Percentiles rank a stretch among this genome's conserved stretches.
These are phyloP conservation scores for Synanthedon vespiformis DNA, from an alignment of 2,888 invertebrate genomes.

Conservation along the genomic window DNA sequence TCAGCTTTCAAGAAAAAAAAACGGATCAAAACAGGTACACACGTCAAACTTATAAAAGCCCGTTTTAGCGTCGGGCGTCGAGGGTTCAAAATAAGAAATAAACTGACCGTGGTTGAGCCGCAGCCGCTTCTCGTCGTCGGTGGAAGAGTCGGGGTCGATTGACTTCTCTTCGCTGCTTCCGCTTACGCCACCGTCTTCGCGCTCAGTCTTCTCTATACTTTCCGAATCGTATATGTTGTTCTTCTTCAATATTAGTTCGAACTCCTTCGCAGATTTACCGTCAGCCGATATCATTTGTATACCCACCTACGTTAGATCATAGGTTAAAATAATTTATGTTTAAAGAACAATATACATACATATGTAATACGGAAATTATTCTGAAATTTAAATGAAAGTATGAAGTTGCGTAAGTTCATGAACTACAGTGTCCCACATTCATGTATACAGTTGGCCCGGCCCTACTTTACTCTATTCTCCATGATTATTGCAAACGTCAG, in stretches of 20 bases:
- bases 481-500: no score
- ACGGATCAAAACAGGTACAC: no score
- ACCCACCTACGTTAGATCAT: conserved; percentile 38
- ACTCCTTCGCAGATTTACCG: conserved; percentile 57
- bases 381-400: no score
- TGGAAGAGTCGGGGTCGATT: conserved; percentile 39
- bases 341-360: no score
- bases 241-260: conserved; percentile 57
- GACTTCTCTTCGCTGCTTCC: conserved; percentile 43
- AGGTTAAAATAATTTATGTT: not conserved
- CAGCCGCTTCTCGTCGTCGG: conserved; percentile 59
- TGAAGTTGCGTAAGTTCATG: no score
- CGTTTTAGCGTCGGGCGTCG: no score
- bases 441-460: no score
- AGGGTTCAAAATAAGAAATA: not conserved
- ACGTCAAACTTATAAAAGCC: no score
- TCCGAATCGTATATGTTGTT: conserved; percentile 54
- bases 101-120: conserved; percentile 51
- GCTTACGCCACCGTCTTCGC: conserved; percentile 30
- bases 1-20: no score
- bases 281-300: conserved; percentile 55
- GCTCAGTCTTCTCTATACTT: conserved; percentile 32
- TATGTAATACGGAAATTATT: no score
- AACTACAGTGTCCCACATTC: no score
- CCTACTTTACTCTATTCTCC: no score